phyloP scores from a whole-genome alignment of 2,113 vertebrate genomes.

The Ariopsis seemanni region DNA sequence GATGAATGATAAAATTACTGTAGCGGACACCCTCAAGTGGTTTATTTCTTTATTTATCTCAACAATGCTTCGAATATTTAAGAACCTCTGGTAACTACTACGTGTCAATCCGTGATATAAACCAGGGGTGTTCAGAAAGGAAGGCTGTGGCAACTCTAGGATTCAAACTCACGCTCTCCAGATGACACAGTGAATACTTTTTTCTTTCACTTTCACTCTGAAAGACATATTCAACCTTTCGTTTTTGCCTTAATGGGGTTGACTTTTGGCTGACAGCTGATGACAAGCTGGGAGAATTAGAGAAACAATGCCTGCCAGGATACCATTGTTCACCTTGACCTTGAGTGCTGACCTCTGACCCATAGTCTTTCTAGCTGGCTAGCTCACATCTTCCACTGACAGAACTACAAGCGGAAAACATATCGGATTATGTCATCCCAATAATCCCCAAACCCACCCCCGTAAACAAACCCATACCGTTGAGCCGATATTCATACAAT shows the following conservation, averaged over 20 bases:
- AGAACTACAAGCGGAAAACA: slow-evolving; percentile 7
- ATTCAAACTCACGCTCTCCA: background rate
- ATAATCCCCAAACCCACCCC: background rate
- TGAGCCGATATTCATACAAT: background rate
- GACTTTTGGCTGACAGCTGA: slow-evolving; percentile 59
- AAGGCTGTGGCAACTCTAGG: background rate
- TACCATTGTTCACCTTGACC: slow-evolving; percentile 56
- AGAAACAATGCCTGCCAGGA: slow-evolving; percentile 58
- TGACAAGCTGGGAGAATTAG: slow-evolving; percentile 57
- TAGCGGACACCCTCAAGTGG: background rate
- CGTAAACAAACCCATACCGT: background rate
- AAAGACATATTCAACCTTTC: slow-evolving; percentile 30
- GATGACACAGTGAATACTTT: background rate
- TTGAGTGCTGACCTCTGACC: slow-evolving; percentile 32
- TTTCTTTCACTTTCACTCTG: background rate
- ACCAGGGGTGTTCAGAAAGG: background rate
- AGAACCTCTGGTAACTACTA: background rate
- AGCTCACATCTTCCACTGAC: slow-evolving; percentile 16
- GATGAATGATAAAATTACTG: background rate
- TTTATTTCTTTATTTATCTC: background rate
- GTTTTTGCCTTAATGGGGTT: slow-evolving; percentile 56
- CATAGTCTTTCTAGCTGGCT: slow-evolving; percentile 40
- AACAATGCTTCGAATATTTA: background rate
- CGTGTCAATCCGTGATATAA: background rate
- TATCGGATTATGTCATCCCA: background rate